Percentiles rank a stretch among this genome's conserved stretches.
Evolutionary conservation across 2,797 vertebrate genomes (phyloP).

Genomic region (Acestrorhynchus altus): DNA sequence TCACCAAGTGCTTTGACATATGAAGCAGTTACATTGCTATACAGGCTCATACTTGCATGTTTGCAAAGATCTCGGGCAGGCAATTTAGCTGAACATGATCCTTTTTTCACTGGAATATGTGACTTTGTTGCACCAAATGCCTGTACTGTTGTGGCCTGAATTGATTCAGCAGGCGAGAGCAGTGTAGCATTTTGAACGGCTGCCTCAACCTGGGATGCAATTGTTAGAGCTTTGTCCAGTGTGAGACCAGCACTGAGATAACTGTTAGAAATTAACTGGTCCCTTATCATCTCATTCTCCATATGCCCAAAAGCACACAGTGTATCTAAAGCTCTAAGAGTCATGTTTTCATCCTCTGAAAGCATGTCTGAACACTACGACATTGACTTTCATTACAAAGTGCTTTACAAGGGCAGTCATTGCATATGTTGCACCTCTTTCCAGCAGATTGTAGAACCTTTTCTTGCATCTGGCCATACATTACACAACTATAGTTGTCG

Average conservation of each 20-base stretch:
- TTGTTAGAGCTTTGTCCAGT: too few relatives aligned
- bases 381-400: slow-evolving; percentile 31
- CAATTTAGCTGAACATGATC: neutral
- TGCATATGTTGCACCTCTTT: slow-evolving; percentile 15
- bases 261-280: too few relatives aligned
- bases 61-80: neutral
- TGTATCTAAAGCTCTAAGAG: neutral
- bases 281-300: slow-evolving; percentile 25
- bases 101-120: neutral
- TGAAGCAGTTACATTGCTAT: neutral
- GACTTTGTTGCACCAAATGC: neutral
- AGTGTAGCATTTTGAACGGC: too few relatives aligned
- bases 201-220: too few relatives aligned
- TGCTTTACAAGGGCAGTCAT: slow-evolving; percentile 26
- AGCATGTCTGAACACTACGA: neutral
- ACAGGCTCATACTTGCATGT: neutral
- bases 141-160: too few relatives aligned
- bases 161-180: too few relatives aligned
- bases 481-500: slow-evolving; percentile 43
- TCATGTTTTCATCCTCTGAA: slow-evolving; percentile 37
- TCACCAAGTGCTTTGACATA: neutral
- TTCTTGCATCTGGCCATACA: slow-evolving; percentile 24
- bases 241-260: too few relatives aligned
- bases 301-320: slow-evolving; percentile 20
- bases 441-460: slow-evolving; percentile 36